Percentiles rank a stretch among this genome's conserved stretches.
These are phyloP conservation scores for Euzophera pinguis DNA, from an alignment of 2,888 invertebrate species.

Conservation along the genomic window DNA sequence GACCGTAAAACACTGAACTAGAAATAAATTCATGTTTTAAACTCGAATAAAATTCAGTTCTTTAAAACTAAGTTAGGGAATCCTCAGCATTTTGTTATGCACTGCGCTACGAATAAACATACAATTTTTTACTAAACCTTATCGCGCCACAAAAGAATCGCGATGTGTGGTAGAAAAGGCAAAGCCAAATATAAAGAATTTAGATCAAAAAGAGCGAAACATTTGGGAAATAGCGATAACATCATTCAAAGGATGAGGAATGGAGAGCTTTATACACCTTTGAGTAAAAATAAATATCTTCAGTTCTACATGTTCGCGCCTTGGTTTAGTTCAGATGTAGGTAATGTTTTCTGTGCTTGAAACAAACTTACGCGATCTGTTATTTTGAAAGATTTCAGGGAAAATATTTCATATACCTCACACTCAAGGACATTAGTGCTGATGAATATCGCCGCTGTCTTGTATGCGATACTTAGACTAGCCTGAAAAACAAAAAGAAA, in stretches of 20 bases:
- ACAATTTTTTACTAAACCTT: slow-evolving; percentile 54
- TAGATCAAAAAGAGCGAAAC: slow-evolving; percentile 72
- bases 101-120: slow-evolving; percentile 41
- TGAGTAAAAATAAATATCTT: slow-evolving; percentile 63
- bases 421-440: no score
- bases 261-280: slow-evolving; percentile 66
- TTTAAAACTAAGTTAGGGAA: slow-evolving; percentile 22
- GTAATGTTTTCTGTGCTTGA: neutral
- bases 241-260: slow-evolving; percentile 72
- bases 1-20: neutral
- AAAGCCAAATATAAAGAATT: slow-evolving; percentile 68
- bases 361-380: neutral
- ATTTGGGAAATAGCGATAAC: slow-evolving; percentile 71
- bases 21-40: slow-evolving; percentile 14
- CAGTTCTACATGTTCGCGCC: slow-evolving; percentile 34
- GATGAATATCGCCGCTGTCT: no score
- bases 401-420: no score
- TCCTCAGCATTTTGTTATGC: slow-evolving; percentile 29
- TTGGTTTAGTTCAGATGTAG: slow-evolving; percentile 12
- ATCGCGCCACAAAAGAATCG: slow-evolving; percentile 63
- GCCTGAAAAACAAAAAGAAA: no score
- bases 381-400: neutral
- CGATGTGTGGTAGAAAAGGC: slow-evolving; percentile 62
- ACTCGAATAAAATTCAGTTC: slow-evolving; percentile 17
- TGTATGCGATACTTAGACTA: no score